Conservation (phyloP, 2,113 vertebrate genomes). For the Acanthochromis polyacanthus region DNA sequence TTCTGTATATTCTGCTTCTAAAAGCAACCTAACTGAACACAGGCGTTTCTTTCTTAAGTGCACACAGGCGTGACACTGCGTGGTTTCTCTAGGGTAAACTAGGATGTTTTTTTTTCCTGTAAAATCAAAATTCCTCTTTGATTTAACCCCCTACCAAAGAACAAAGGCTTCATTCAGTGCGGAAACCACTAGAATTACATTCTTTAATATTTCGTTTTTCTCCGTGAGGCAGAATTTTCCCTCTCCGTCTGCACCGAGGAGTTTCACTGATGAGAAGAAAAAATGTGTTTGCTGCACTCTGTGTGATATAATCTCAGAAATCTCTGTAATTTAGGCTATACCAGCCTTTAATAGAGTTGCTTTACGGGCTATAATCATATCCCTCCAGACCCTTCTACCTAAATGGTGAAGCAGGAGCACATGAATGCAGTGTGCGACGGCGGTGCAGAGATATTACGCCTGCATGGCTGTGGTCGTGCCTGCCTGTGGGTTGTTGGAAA, state of each 20-base stretch:
- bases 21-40: constrained; percentile 27
- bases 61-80: constrained; percentile 37
- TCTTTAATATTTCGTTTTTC: constrained; percentile 49
- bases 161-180: constrained; percentile 51
- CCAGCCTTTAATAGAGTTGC: constrained; percentile 57
- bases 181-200: constrained; percentile 51
- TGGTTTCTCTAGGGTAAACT: constrained; percentile 44
- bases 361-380: constrained; percentile 67
- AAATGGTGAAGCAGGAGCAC: constrained; percentile 59
- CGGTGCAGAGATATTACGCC: constrained; percentile 38
- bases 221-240: constrained; percentile 26
- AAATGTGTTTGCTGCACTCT: constrained; percentile 36
- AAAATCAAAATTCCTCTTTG: constrained; percentile 58
- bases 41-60: constrained; percentile 45
- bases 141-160: constrained; percentile 50
- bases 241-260: constrained; percentile 10
- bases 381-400: constrained; percentile 52
- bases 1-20: not conserved
- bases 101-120: constrained; percentile 34
- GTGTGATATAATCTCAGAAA: constrained; percentile 54
- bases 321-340: constrained; percentile 48
- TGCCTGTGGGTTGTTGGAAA: constrained; percentile 47
- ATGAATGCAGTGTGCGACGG: constrained; percentile 36
- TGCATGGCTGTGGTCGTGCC: constrained; percentile 53
- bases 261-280: constrained; percentile 53